Evolutionary conservation across 2,113 vertebrate species (phyloP).

Genomic region (Dissostichus mawsoni): DNA sequence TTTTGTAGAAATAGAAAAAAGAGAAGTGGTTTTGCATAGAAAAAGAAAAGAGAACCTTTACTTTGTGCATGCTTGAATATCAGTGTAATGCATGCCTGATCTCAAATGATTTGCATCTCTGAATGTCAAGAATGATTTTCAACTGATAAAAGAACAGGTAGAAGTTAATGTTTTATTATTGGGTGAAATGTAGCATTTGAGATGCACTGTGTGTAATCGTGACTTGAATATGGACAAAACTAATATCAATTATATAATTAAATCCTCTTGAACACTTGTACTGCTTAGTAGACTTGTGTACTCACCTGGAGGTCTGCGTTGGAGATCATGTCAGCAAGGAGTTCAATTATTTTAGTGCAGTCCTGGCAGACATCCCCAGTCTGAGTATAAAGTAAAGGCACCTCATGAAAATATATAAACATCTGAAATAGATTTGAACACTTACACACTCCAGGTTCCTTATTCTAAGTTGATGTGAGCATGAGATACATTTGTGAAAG

Average conservation of each 20-base stretch:
- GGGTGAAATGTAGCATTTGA: background rate
- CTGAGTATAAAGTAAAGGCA: slow-evolving; percentile 56
- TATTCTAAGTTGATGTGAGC: background rate
- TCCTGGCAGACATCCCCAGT: slow-evolving; percentile 77
- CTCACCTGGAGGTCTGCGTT: slow-evolving; percentile 78
- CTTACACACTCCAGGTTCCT: background rate
- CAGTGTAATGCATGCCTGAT: background rate
- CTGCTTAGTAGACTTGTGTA: background rate
- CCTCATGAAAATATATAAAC: background rate
- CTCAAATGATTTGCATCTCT: slow-evolving; percentile 16
- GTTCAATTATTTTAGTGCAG: slow-evolving; percentile 81
- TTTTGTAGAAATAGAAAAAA: slow-evolving; percentile 32
- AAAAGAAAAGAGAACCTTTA: background rate
- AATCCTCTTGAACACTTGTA: slow-evolving; percentile 36
- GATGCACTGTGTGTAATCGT: slow-evolving; percentile 4
- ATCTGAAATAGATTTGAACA: background rate
- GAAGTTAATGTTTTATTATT: background rate
- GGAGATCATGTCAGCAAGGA: slow-evolving; percentile 76
- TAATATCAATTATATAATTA: slow-evolving; percentile 40
- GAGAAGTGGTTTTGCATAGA: slow-evolving; percentile 18
- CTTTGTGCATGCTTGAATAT: background rate
- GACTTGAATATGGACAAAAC: background rate
- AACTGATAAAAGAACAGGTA: slow-evolving; percentile 35
- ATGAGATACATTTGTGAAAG: background rate
- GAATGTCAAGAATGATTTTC: slow-evolving; percentile 35